Evolutionary conservation across 2,888 invertebrate genomes (phyloP).

Genomic region (Pterostichus madidus): DNA sequence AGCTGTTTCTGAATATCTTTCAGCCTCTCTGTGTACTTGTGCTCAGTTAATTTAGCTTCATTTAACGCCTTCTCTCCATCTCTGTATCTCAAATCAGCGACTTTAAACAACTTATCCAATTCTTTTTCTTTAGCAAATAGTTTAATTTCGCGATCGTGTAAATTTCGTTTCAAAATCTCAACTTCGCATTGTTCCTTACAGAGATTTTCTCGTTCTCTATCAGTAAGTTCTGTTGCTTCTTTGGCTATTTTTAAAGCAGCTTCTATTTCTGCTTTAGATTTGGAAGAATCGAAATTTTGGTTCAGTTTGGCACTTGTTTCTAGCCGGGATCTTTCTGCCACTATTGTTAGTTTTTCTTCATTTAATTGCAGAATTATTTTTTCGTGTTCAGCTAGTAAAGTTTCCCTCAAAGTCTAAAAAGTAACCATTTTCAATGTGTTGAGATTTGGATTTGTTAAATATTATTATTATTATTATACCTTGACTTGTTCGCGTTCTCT

Average conservation of each 20-base stretch:
- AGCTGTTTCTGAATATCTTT: constrained; percentile 81
- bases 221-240: constrained; percentile 75
- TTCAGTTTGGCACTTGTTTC: constrained; percentile 74
- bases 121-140: constrained; percentile 73
- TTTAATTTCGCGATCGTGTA: constrained; percentile 72
- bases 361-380: constrained; percentile 80
- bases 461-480: too few species aligned
- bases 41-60: constrained; percentile 74
- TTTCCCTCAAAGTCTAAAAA: constrained; percentile 79
- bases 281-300: constrained; percentile 74
- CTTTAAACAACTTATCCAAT: constrained; percentile 72
- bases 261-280: constrained; percentile 75
- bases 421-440: not conserved
- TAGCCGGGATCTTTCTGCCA: constrained; percentile 74
- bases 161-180: constrained; percentile 73
- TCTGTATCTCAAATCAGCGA: constrained; percentile 79
- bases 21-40: constrained; percentile 80
- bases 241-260: constrained; percentile 76
- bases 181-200: constrained; percentile 73
- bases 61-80: constrained; percentile 79
- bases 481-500: constrained; percentile 82
- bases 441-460: not conserved
- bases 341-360: constrained; percentile 80
- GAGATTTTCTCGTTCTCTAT: constrained; percentile 74
- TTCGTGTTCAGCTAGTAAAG: constrained; percentile 81